phyloP scores from a whole-genome alignment of 2,888 invertebrate species.

The Mythimna vitellina region DNA sequence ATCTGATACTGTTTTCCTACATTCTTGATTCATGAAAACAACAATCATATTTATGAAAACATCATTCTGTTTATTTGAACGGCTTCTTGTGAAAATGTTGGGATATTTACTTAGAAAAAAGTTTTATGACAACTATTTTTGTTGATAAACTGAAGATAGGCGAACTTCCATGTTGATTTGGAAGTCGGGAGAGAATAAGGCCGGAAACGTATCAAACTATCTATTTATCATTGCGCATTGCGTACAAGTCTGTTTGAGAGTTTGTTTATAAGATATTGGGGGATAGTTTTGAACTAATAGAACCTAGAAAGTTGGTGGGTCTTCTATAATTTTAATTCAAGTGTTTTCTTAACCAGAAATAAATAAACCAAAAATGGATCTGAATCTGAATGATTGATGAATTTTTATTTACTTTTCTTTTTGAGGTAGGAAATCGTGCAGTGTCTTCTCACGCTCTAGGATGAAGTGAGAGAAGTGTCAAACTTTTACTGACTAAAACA shows the following conservation, averaged over 20 bases:
- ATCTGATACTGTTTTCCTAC: constrained; percentile 9
- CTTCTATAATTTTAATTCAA: too few species aligned
- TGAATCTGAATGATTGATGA: too few species aligned
- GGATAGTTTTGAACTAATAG: background rate
- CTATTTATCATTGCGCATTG: constrained; percentile 18
- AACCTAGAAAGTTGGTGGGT: too few species aligned
- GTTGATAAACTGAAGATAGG: constrained; percentile 37
- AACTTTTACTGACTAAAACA: too few species aligned
- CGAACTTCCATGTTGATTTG: constrained; percentile 12
- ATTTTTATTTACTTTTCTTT: too few species aligned
- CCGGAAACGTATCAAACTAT: constrained; percentile 9
- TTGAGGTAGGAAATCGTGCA: too few species aligned
- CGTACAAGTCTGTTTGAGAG: background rate
- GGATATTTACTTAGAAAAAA: constrained; percentile 40
- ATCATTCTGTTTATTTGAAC: constrained; percentile 24
- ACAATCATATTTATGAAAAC: constrained; percentile 36
- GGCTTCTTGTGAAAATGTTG: background rate
- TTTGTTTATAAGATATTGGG: background rate
- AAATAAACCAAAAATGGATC: too few species aligned
- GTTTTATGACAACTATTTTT: constrained; percentile 36
- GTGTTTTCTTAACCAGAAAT: too few species aligned
- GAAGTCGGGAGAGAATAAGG: constrained; percentile 8
- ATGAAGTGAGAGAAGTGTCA: too few species aligned
- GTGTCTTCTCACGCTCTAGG: too few species aligned
- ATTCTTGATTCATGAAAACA: constrained; percentile 30